Conservation (phyloP, 2,888 invertebrate species). For the Drosophila yooni region DNA sequence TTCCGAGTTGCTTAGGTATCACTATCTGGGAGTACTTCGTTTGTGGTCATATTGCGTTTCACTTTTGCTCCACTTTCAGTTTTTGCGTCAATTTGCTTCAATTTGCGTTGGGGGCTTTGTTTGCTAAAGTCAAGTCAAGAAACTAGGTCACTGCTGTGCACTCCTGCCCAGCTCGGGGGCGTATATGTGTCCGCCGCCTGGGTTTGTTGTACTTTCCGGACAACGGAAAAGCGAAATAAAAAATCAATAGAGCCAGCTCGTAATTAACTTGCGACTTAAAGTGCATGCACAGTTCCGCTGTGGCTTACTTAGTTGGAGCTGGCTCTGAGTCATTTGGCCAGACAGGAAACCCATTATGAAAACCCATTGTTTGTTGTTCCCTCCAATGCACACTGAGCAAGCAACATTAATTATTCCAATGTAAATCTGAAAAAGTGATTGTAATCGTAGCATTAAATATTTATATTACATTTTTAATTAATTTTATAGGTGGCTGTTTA, state of each 20-base stretch:
- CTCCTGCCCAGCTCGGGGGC: conserved; percentile 36
- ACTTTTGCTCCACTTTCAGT: conserved; percentile 80
- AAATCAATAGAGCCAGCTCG: conserved; percentile 67
- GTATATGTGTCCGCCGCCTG: conserved; percentile 19
- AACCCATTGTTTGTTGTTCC: conserved; percentile 17
- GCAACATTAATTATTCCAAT: not conserved
- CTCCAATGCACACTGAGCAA: not conserved
- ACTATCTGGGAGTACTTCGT: conserved; percentile 33
- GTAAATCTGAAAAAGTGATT: not conserved
- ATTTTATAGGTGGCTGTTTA: not conserved
- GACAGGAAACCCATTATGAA: conserved; percentile 31
- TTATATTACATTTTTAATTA: not conserved
- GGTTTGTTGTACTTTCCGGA: conserved; percentile 65
- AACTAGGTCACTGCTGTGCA: conserved; percentile 70
- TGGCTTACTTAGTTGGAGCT: conserved; percentile 14
- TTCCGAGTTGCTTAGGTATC: conserved; percentile 46
- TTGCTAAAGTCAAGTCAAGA: conserved; percentile 50
- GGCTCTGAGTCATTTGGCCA: conserved; percentile 20
- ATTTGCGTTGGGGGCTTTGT: conserved; percentile 69
- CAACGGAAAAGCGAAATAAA: conserved; percentile 5
- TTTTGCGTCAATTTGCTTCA: conserved; percentile 68
- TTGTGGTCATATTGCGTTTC: conserved; percentile 83
- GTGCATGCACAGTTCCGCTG: conserved; percentile 54
- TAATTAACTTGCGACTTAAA: conserved; percentile 65
- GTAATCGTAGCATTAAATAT: not conserved